phyloP scores from a whole-genome alignment of 1,140 invertebrate genomes.

The Brachionus calyciflorus region DNA sequence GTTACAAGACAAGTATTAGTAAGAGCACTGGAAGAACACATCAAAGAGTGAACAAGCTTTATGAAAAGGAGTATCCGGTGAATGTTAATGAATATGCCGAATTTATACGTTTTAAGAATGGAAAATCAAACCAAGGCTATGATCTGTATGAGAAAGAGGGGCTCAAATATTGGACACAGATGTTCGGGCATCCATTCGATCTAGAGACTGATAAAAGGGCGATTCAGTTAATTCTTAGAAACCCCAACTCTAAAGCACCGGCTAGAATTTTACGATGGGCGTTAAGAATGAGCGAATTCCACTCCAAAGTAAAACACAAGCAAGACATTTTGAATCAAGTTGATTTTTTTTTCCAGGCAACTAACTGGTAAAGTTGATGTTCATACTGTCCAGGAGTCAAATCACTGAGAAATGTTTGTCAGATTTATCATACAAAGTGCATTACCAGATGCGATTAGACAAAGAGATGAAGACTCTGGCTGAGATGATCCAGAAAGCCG shows the following conservation, averaged over 20 bases:
- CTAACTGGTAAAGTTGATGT: constrained; percentile 48
- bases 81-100: constrained; percentile 51
- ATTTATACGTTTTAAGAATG: constrained; percentile 46
- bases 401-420: background rate
- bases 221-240: background rate
- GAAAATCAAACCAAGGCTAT: constrained; percentile 54
- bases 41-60: no score
- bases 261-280: background rate
- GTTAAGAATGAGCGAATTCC: background rate
- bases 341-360: no score
- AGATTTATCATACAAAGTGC: background rate
- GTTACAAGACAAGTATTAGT: background rate
- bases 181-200: background rate
- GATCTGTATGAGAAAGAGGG: constrained; percentile 53
- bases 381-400: constrained; percentile 51
- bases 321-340: background rate
- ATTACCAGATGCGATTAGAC: background rate
- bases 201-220: background rate
- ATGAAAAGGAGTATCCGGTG: constrained; percentile 46
- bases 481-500: background rate
- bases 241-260: background rate
- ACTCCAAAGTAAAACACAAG: background rate
- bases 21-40: background rate
- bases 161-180: background rate
- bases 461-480: background rate